These are phyloP conservation scores for Automeris io DNA, from an alignment of 2,888 invertebrate genomes.

Conservation along the genomic window DNA sequence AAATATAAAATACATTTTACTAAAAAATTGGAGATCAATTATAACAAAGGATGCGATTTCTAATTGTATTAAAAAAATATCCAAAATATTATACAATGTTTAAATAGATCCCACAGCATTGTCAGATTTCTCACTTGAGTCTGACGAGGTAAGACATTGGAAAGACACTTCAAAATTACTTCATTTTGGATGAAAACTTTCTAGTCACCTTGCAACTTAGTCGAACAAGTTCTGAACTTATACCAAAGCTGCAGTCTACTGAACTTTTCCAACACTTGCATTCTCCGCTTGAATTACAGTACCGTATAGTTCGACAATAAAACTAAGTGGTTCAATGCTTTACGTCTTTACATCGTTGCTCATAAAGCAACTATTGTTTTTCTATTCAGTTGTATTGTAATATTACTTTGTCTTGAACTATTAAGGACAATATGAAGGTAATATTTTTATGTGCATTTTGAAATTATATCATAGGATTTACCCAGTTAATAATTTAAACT, in stretches of 20 bases:
- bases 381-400: not conserved
- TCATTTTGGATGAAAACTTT: slow-evolving; percentile 24
- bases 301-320: slow-evolving; percentile 53
- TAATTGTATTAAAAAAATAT: no score
- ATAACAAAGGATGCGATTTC: no score
- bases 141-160: slow-evolving; percentile 33
- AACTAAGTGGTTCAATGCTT: slow-evolving; percentile 48
- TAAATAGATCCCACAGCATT: no score
- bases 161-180: slow-evolving; percentile 37
- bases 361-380: no score
- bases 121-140: slow-evolving; percentile 9
- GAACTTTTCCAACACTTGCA: slow-evolving; percentile 56
- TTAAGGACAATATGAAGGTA: not conserved
- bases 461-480: no score
- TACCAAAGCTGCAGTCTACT: slow-evolving; percentile 24
- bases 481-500: no score
- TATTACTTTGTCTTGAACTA: not conserved
- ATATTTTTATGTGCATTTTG: no score
- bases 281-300: slow-evolving; percentile 55
- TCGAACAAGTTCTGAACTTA: slow-evolving; percentile 37
- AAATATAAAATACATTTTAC: no score
- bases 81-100: no score
- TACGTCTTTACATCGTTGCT: slow-evolving; percentile 1
- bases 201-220: slow-evolving; percentile 18
- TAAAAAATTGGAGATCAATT: no score